A percentile compares a stretch with the other conserved stretches of the same genome.
phyloP scores from a whole-genome alignment of 2,888 invertebrate genomes.

The Gymnosoma rotundatum region DNA sequence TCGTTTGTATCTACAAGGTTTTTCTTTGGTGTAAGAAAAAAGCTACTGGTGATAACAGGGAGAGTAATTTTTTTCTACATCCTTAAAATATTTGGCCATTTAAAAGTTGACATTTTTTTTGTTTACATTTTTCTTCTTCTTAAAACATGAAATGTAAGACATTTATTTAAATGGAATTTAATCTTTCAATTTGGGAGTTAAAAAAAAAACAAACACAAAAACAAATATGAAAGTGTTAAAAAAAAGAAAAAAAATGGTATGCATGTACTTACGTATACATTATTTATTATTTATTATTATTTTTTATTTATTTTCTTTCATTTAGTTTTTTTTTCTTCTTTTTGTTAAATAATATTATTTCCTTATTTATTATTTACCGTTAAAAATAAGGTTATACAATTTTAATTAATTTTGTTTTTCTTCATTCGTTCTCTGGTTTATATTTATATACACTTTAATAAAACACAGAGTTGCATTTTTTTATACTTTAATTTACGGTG shows the following conservation, averaged over 20 bases:
- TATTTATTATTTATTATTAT: constrained; percentile 28
- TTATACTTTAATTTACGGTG: constrained; percentile 1
- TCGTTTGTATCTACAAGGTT: constrained; percentile 74
- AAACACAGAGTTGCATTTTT: constrained; percentile 29
- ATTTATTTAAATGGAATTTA: constrained; percentile 14
- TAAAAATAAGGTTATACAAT: constrained; percentile 38
- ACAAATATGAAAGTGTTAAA: constrained; percentile 11
- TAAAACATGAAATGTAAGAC: neutral
- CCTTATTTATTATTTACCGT: constrained; percentile 56
- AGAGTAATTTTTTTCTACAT: neutral
- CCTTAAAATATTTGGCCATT: neutral
- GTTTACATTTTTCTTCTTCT: neutral
- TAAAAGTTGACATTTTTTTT: constrained; percentile 22
- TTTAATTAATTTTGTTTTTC: neutral
- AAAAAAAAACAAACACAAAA: neutral
- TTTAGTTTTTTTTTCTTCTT: constrained; percentile 17
- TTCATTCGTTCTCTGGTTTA: neutral
- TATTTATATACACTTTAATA: neutral
- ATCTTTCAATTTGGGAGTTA: constrained; percentile 5
- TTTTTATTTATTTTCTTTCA: neutral
- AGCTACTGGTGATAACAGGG: neutral
- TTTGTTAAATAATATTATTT: constrained; percentile 40
- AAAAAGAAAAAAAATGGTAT: neutral
- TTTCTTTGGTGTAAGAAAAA: neutral
- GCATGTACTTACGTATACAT: neutral